Evolutionary conservation across 2,888 invertebrate species (phyloP).

Genomic region (Chrysina gloriosa): DNA sequence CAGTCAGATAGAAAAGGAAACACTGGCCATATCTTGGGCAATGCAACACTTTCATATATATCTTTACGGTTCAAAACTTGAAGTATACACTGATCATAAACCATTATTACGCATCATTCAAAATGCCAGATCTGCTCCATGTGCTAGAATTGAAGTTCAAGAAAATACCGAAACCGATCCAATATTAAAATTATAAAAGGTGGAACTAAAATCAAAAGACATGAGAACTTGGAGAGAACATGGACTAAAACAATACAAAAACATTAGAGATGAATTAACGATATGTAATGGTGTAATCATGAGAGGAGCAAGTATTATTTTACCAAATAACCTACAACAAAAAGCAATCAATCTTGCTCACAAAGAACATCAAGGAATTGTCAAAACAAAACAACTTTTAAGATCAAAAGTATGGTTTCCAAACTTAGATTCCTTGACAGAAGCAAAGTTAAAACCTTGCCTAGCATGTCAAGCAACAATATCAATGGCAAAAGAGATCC

Average conservation of each 20-base stretch:
- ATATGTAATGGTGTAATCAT: neutral
- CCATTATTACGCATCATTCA: too few species aligned
- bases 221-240: too few species aligned
- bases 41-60: neutral
- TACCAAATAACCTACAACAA: neutral
- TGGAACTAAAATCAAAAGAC: too few species aligned
- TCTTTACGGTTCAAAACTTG: neutral
- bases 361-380: neutral
- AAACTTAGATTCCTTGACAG: neutral
- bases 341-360: neutral
- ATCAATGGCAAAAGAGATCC: neutral
- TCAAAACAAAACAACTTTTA: neutral
- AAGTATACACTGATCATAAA: neutral
- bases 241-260: neutral
- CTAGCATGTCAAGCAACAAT: neutral
- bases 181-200: too few species aligned
- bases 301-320: neutral
- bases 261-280: neutral
- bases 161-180: too few species aligned
- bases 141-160: too few species aligned
- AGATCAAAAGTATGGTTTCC: neutral
- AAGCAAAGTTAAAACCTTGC: neutral
- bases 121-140: too few species aligned
- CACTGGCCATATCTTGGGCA: neutral
- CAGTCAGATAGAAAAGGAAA: neutral